Evolutionary conservation across 1,140 invertebrate species (phyloP), one percentile per base, ranked within the genome.

Genomic region (Eulimnadia texana): DNA sequence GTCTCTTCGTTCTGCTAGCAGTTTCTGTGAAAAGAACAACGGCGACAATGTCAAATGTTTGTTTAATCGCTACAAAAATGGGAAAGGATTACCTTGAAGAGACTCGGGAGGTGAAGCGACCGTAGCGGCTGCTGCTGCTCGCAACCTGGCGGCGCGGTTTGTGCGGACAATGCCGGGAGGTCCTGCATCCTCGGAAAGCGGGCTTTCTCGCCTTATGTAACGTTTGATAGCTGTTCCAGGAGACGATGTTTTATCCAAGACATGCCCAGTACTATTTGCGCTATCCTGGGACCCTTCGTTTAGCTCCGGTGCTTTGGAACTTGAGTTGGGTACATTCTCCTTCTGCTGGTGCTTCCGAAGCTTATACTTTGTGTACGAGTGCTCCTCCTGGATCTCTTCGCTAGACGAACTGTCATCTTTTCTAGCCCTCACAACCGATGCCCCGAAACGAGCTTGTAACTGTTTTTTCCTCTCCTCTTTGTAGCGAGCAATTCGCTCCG

Each of bases 391-490:
- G 27, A 20, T 23, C 11, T 29, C 27, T 57, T 57, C 55, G 55
- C 55, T 57, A 20, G 55, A 57, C 13, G 55, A 57, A 20, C 55
- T 57, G 28, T 57, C 27, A n/a, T 57, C 55, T n/a, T 33, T 27
- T 27, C 28, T 33, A 19, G 13, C 55, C 28, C 25, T 10, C 19
- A n/a, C 55, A 10, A 10, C 28, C 16, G 55, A 23, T 10, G 28
- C n/a, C 22, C 55, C 55, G 28, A 19, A 27, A 1, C 33, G 55
- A 25, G n/a, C 54, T 49, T 63, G 61, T 22, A 63, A 53, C 68
- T 82, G 81, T 64, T 75, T 78, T 58, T 80, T 74, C 54, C 81
- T 72, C 65, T 83, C 79, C 68, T 84, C 81, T 69, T 84, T 83
- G 71, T 83, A 82, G 64, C 77, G 77, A 65, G 78, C 77, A 64